These are phyloP conservation scores for Ennomos quercinarius DNA, from an alignment of 2,888 invertebrate genomes.

Conservation along the genomic window DNA sequence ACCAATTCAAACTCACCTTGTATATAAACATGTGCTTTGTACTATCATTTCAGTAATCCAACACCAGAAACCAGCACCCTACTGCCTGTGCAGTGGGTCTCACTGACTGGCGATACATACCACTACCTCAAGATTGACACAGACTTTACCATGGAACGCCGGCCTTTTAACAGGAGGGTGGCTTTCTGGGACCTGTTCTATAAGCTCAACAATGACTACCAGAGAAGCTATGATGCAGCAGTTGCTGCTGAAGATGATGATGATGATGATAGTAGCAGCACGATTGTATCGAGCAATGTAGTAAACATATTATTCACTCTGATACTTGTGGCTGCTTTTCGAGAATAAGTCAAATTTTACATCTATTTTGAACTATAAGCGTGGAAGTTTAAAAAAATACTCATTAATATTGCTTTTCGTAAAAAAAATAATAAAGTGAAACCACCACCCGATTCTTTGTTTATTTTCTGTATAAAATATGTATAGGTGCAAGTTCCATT, in stretches of 20 bases:
- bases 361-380: too few relatives aligned
- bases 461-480: too few relatives aligned
- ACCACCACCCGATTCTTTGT: too few relatives aligned
- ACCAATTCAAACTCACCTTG: too few relatives aligned
- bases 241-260: slow-evolving; percentile 24
- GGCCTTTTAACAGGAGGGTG: slow-evolving; percentile 52
- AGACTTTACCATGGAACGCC: slow-evolving; percentile 42
- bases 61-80: slow-evolving; percentile 53
- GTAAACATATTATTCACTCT: slow-evolving; percentile 11
- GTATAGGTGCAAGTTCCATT: too few relatives aligned
- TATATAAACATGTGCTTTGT: neutral
- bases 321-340: slow-evolving; percentile 11
- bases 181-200: slow-evolving; percentile 61
- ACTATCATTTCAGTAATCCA: slow-evolving; percentile 52
- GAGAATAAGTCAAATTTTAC: neutral
- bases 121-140: slow-evolving; percentile 50
- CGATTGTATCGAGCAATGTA: slow-evolving; percentile 14
- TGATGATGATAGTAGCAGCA: slow-evolving; percentile 5
- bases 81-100: slow-evolving; percentile 57
- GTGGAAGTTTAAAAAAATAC: too few relatives aligned
- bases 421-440: too few relatives aligned
- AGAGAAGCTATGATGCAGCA: slow-evolving; percentile 33
- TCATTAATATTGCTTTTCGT: too few relatives aligned
- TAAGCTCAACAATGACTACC: slow-evolving; percentile 41
- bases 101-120: slow-evolving; percentile 40